A percentile compares a stretch with the other conserved stretches of the same genome.
Conservation (phyloP, 2,113 vertebrate genomes). For the Mesoclemmys tuberculata region DNA sequence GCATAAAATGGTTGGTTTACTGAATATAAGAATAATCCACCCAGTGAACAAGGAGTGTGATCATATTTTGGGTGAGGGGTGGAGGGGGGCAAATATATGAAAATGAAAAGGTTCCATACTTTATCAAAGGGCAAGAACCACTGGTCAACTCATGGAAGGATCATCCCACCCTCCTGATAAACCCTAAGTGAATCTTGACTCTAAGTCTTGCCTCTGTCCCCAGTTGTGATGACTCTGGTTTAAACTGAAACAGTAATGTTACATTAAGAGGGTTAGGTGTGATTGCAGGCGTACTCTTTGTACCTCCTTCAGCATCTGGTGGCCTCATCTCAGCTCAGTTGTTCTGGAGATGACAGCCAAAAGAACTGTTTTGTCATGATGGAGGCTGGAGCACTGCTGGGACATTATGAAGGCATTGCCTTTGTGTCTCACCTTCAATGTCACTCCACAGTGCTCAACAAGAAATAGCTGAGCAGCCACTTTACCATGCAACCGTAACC, state of each 20-base stretch:
- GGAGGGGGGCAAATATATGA: neutral
- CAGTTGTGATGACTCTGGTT: neutral
- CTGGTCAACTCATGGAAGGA: fast-evolving
- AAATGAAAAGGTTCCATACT: neutral
- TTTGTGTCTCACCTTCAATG: neutral
- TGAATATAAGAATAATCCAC: too few species aligned
- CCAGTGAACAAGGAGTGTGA: too few species aligned
- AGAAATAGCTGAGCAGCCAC: neutral
- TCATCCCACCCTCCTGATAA: neutral
- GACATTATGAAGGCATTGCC: neutral
- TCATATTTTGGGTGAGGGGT: too few species aligned
- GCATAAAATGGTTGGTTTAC: too few species aligned
- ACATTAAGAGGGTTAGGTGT: neutral
- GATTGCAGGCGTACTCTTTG: neutral
- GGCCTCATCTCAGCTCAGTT: neutral
- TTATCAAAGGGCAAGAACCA: neutral
- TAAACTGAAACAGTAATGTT: neutral
- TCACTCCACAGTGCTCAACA: neutral
- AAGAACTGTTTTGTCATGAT: neutral
- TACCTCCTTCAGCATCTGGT: neutral
- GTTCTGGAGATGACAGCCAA: neutral
- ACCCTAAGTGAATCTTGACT: neutral
- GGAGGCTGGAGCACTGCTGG: neutral
- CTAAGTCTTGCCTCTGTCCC: neutral
- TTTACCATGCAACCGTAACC: neutral